A percentile compares a stretch with the other conserved stretches of the same genome.
Conservation (phyloP, 2,888 invertebrate genomes). For the Ochropleura leucogaster region DNA sequence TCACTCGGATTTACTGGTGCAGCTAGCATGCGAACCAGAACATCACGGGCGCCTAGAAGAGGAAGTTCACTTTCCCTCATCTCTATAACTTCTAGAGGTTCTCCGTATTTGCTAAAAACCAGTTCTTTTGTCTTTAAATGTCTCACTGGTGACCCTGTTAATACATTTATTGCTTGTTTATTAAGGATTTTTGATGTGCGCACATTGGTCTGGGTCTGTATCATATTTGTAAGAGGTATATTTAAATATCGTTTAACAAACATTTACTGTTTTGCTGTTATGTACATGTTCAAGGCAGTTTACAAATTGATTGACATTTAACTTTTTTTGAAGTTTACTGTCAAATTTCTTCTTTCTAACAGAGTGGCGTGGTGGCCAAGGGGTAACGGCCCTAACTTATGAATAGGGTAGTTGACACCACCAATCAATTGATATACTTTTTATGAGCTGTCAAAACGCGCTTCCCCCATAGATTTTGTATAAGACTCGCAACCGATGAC, state of each 20-base stretch:
- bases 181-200: conserved; percentile 40
- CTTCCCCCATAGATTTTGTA: no score
- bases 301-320: neutral
- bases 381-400: neutral
- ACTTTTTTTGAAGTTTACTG: neutral
- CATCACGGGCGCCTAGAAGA: conserved; percentile 91
- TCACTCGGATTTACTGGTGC: conserved; percentile 99
- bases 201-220: neutral
- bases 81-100: conserved; percentile 94
- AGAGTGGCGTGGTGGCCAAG: neutral
- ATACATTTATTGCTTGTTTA: conserved; percentile 23
- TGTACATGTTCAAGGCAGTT: neutral
- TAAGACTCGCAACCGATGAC: no score
- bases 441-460: no score
- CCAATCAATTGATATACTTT: no score
- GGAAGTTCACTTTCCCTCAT: conserved; percentile 89
- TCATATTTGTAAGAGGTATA: neutral
- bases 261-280: neutral
- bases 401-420: no score
- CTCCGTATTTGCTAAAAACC: conserved; percentile 94
- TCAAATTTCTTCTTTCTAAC: neutral
- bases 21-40: conserved; percentile 96
- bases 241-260: conserved; percentile 1
- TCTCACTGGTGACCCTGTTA: conserved; percentile 65
- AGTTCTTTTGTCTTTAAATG: conserved; percentile 89